Base-by-base conservation (phyloP, 2,113 vertebrate species). In the Daphoenositta chrysoptera region DNA sequence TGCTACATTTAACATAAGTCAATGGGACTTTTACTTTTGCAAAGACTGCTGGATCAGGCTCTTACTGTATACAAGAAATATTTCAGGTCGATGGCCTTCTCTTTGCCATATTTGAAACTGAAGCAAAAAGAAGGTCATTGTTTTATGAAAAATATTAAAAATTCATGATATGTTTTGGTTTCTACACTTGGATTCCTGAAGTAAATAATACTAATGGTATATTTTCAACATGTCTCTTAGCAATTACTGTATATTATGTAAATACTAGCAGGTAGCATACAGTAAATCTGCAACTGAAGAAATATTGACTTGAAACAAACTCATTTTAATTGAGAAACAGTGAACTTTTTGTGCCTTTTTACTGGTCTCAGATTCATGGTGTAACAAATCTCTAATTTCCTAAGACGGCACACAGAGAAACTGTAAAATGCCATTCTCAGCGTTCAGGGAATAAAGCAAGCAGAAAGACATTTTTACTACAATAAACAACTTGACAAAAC, bases 101-200 rank as follows among this genome's bases (percentile, higher is more conserved):
- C 93, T 94, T 83, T 87, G 75, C 95, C 48, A 30, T 90, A 39
- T 75, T 75, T 89, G 83, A 94, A 95, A 83, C 84, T 64, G 84
- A 87, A 95, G 93, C 27, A 95, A 94, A 82, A 97, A 93, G 97
- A 92, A 89, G 73, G 61, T 80, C 54, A 76, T 94, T 96, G 94
- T 96, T 93, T 85, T 96, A 84, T 86, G 80, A 90, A 96, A 97
- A 96, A 97, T 97, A 95, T 95, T 94, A 93, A 96, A 97, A 79
- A 96, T 93, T 94, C 83, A 88, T 87, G 53, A 56, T 86, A 94
- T 95, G 64, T 83, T 76, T 97, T 94, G 87, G 42, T 96, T 97
- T 96, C 94, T 93, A 64, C 84, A 82, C 75, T 93, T 87, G 92
- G 57, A 96, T 96, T 96, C 93, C 93, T 93, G 93, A 79, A 91